Base-by-base conservation (phyloP, 1,140 invertebrate genomes). In the Sycobia sp. region DNA sequence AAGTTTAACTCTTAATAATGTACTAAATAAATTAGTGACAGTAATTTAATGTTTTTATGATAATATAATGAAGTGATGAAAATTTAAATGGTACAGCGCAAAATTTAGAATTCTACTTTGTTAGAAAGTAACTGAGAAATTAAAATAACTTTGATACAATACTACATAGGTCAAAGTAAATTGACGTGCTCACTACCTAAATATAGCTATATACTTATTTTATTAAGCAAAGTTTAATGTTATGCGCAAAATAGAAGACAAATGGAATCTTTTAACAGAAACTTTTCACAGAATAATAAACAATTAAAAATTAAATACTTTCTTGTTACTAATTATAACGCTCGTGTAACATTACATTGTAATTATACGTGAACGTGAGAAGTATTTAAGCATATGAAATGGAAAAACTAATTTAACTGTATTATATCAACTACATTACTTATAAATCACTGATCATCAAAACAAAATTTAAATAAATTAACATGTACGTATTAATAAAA, bases 401-500 rank as follows among this genome's bases (percentile, higher is more conserved):
- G n/a, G n/a, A 51, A 39, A 32, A 55, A 55, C 22, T 11, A 8
- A 55, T 49, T 62, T 54, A 36, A 55, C 34, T 56, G 50, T 62
- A 47, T n/a, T n/a, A n/a, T 46, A 54, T 62, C 51, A 53, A 62
- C 2, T 54, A 50, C 23, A n/a, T 41, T 36, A 62, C 55, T 62
- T 55, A 55, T 55, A 62, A 55, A 56, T 39, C 32, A 55, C 29
- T 39, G 54, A 36, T 60, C 36, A 43, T 46, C 18, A 54, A 62
- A 62, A 36, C 51, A 55, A 62, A 55, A 62, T n/a, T 55, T 23
- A 44, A 47, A 41, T 62, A 41, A 55, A 55, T 39, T 55, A 62
- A 56, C 25, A 54, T 62, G 60, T 62, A 63, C 54, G 34, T 63
- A 62, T 56, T 62, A 4, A 56, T 56, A 56, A 62, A 62, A 62